Percentiles rank a stretch among this genome's conserved stretches.
Conservation (phyloP, 2,888 invertebrate species). For the Dynastes grantii region DNA sequence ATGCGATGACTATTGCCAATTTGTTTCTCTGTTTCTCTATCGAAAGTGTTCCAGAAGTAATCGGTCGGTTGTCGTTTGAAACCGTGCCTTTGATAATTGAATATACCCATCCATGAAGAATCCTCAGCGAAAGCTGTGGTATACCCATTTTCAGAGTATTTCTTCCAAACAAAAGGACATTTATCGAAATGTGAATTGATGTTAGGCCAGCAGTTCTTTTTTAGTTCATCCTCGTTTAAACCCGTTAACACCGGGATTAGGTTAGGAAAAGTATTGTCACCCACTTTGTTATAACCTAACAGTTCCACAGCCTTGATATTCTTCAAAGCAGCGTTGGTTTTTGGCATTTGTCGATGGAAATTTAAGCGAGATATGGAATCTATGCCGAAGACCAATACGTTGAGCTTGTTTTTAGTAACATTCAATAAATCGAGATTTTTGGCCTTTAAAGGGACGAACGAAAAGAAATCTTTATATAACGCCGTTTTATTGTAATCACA, state of each 20-base stretch:
- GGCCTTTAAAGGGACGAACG: slow-evolving; percentile 75
- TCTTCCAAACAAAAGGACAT: slow-evolving; percentile 90
- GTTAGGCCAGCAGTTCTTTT: slow-evolving; percentile 76
- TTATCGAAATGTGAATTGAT: slow-evolving; percentile 77
- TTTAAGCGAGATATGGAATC: slow-evolving; percentile 91
- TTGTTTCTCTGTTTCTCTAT: slow-evolving; percentile 78
- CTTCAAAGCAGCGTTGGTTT: slow-evolving; percentile 77
- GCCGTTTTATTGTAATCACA: slow-evolving; percentile 73
- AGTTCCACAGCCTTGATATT: slow-evolving; percentile 81
- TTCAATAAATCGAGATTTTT: slow-evolving; percentile 55
- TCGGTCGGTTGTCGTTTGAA: slow-evolving; percentile 88
- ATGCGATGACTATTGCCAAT: slow-evolving; percentile 77
- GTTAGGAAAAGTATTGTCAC: slow-evolving; percentile 95
- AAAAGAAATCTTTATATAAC: slow-evolving; percentile 80
- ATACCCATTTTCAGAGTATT: slow-evolving; percentile 81
- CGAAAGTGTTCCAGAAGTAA: slow-evolving; percentile 86
- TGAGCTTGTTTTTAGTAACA: slow-evolving; percentile 67
- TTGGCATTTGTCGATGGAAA: slow-evolving; percentile 88
- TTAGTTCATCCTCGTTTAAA: slow-evolving; percentile 77
- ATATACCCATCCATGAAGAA: slow-evolving; percentile 83
- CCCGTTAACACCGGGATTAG: slow-evolving; percentile 87
- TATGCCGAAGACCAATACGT: slow-evolving; percentile 86
- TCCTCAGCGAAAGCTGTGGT: slow-evolving; percentile 90
- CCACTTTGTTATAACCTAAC: slow-evolving; percentile 93
- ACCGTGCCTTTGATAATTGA: slow-evolving; percentile 85